Evolutionary conservation across 2,888 invertebrate genomes (phyloP).

Genomic region (Crocallis elinguaria): DNA sequence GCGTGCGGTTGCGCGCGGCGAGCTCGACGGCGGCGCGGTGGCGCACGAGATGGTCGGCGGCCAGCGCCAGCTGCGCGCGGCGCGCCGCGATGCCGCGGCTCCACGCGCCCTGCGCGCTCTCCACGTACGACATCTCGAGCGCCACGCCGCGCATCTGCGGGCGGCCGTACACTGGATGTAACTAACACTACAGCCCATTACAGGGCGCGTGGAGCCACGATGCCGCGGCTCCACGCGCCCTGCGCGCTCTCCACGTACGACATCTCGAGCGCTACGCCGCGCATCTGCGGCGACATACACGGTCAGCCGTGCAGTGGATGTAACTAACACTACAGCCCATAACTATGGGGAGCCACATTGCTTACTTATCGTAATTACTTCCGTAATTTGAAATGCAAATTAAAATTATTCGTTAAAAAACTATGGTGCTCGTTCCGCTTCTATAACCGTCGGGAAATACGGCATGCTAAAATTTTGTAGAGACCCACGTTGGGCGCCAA

Average conservation of each 20-base stretch:
- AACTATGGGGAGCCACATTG: no score
- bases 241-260: slow-evolving; percentile 62
- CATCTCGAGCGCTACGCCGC: slow-evolving; percentile 66
- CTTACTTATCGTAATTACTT: no score
- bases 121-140: slow-evolving; percentile 67
- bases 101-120: slow-evolving; percentile 60
- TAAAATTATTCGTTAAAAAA: no score
- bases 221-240: slow-evolving; percentile 59
- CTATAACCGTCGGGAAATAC: no score
- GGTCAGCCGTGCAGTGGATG: not conserved
- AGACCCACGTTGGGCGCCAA: no score
- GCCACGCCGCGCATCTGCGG: slow-evolving; percentile 68
- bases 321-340: no score
- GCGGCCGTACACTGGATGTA: no score
- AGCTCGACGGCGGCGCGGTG: slow-evolving; percentile 58
- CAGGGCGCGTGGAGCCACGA: no score
- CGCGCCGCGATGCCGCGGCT: slow-evolving; percentile 57
- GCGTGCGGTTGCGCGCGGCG: slow-evolving; percentile 61
- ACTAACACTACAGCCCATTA: no score
- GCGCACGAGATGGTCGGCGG: slow-evolving; percentile 40
- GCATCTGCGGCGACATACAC: slow-evolving; percentile 78
- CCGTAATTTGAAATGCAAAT: no score
- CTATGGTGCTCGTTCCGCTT: no score
- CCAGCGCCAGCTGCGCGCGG: slow-evolving; percentile 44
- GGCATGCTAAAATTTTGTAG: no score